Evolutionary conservation across 2,113 vertebrate species (phyloP).

Genomic region (Plectropomus leopardus): DNA sequence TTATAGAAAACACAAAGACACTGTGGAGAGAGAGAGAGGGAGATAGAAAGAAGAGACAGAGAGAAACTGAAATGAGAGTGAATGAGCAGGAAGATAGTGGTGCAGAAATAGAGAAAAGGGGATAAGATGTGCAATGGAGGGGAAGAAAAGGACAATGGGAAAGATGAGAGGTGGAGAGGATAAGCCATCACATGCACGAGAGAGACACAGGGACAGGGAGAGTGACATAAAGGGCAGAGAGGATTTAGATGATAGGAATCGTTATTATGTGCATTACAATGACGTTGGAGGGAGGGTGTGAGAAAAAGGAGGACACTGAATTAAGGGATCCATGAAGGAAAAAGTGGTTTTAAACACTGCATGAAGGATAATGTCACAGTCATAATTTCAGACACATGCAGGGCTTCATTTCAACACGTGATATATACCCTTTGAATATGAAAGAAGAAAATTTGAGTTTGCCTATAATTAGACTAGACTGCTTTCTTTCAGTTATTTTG

Average conservation of each 20-base stretch:
- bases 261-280: constrained; percentile 38
- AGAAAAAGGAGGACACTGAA: constrained; percentile 10
- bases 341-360: constrained; percentile 16
- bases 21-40: constrained; percentile 23
- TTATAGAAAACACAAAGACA: constrained; percentile 60
- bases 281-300: constrained; percentile 15
- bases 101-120: constrained; percentile 41
- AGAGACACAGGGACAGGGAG: constrained; percentile 18
- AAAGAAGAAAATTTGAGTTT: too few relatives aligned
- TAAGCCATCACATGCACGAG: constrained; percentile 32
- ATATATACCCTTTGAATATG: not conserved
- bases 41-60: constrained; percentile 5
- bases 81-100: constrained; percentile 14
- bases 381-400: constrained; percentile 1
- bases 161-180: constrained; percentile 37
- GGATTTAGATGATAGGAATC: constrained; percentile 61
- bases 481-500: not conserved
- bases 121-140: constrained; percentile 30
- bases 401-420: not conserved
- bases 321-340: constrained; percentile 15
- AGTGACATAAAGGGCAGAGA: constrained; percentile 57
- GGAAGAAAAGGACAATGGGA: constrained; percentile 16
- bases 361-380: constrained; percentile 19
- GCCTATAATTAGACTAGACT: too few relatives aligned
- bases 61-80: constrained; percentile 2